phyloP scores from a whole-genome alignment of 2,797 vertebrate species.

The Monodelphis domestica region DNA sequence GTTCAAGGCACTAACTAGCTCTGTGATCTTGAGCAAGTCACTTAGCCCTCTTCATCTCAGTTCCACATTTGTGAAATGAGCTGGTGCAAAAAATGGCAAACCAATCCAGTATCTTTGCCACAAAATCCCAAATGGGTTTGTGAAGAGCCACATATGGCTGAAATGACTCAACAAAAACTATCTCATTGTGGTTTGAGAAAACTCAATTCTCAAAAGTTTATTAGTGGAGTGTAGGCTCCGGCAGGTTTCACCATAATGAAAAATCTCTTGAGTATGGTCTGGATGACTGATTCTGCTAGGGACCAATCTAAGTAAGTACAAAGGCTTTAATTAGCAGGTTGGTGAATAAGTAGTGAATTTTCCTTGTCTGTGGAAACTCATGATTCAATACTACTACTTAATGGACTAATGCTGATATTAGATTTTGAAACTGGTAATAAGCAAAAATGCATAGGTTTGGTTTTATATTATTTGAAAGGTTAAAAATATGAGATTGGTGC shows the following conservation, averaged over 20 bases:
- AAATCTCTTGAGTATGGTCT: not conserved
- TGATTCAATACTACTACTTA: not conserved
- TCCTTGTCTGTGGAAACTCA: not conserved
- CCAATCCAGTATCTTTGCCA: not conserved
- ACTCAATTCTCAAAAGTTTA: not conserved
- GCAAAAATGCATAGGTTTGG: constrained; percentile 31
- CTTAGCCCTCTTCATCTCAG: not conserved
- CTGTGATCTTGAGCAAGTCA: not conserved
- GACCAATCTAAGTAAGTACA: not conserved
- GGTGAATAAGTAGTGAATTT: not conserved
- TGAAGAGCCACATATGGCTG: not conserved
- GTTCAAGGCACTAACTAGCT: not conserved
- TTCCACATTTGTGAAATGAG: not conserved
- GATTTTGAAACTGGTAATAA: constrained; percentile 53
- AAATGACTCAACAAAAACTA: not conserved
- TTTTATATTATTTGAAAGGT: constrained; percentile 25
- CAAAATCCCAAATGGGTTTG: not conserved
- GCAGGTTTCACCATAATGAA: not conserved
- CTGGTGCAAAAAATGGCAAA: not conserved
- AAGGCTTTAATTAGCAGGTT: not conserved
- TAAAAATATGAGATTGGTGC: constrained; percentile 15
- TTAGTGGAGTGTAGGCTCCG: not conserved
- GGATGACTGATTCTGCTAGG: not conserved
- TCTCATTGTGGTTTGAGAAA: not conserved
- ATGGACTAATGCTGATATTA: not conserved